phyloP scores from a whole-genome alignment of 2,797 vertebrate species.

The Cetoscarus ocellatus region DNA sequence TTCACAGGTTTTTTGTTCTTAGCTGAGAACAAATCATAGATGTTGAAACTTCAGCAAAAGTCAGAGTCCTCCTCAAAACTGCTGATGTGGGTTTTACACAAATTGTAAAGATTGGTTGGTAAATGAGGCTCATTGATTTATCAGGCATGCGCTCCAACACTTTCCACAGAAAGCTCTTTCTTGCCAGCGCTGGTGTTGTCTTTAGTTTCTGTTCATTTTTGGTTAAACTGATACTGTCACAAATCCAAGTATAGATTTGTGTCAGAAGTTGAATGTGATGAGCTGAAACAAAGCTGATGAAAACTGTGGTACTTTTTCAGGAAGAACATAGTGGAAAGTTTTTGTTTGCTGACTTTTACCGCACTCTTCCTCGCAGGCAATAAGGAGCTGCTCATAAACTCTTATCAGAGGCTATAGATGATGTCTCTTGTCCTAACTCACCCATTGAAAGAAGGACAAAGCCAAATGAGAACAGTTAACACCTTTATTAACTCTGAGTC shows the following conservation, averaged over 20 bases:
- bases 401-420: constrained; percentile 39
- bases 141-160: background rate
- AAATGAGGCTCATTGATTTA: background rate
- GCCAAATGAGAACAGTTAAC: constrained; percentile 28
- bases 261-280: background rate
- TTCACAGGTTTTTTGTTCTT: too few species aligned
- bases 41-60: too few species aligned
- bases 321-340: constrained; percentile 32
- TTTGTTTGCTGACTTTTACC: background rate
- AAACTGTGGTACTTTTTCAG: background rate
- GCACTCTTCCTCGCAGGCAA: background rate
- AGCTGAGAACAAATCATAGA: too few species aligned
- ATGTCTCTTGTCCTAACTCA: constrained; percentile 13
- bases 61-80: too few species aligned
- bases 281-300: background rate
- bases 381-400: constrained; percentile 48
- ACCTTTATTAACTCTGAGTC: constrained; percentile 57
- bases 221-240: background rate
- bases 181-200: background rate
- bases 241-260: background rate
- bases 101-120: too few species aligned
- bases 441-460: constrained; percentile 25
- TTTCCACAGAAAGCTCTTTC: background rate
- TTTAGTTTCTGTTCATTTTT: background rate
- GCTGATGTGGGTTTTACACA: too few species aligned